Percentiles rank a stretch among this genome's conserved stretches.
phyloP scores from a whole-genome alignment of 2,113 vertebrate genomes.

The Nyctereutes procyonoides region DNA sequence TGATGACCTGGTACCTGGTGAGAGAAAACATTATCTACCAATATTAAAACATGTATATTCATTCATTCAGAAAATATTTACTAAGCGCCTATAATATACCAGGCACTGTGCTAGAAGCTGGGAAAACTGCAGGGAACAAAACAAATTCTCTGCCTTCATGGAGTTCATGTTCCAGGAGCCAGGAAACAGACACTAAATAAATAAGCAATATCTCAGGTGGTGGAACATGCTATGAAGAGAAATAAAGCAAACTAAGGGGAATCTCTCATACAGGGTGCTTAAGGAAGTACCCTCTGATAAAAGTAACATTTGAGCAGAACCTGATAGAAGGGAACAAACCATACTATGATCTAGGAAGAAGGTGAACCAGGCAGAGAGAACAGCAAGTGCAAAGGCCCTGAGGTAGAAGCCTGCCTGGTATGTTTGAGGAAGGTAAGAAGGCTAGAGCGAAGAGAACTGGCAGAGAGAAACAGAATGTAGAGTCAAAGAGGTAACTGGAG shows the following conservation, averaged over 20 bases:
- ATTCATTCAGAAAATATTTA: constrained; percentile 52
- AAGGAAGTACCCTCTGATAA: neutral
- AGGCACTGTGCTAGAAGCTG: constrained; percentile 29
- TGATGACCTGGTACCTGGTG: constrained; percentile 98
- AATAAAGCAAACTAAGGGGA: constrained; percentile 23
- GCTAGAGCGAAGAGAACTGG: neutral
- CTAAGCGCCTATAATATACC: constrained; percentile 21
- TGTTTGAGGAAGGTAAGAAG: neutral
- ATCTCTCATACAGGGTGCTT: neutral
- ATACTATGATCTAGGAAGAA: neutral
- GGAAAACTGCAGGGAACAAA: constrained; percentile 3
- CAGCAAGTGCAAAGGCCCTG: neutral
- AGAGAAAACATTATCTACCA: constrained; percentile 80
- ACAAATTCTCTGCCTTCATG: constrained; percentile 28
- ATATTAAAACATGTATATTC: constrained; percentile 64
- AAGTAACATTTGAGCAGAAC: neutral
- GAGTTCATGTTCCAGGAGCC: constrained; percentile 29
- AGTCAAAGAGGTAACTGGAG: neutral
- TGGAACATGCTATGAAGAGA: constrained; percentile 38
- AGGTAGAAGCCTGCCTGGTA: neutral
- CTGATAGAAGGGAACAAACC: neutral
- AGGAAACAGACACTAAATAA: constrained; percentile 51
- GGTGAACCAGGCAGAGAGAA: neutral
- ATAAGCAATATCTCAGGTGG: constrained; percentile 11
- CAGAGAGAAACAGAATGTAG: neutral